Percentiles rank a stretch among this genome's conserved stretches.
phyloP scores from a whole-genome alignment of 2,113 vertebrate genomes.

The Sigmodon hispidus region DNA sequence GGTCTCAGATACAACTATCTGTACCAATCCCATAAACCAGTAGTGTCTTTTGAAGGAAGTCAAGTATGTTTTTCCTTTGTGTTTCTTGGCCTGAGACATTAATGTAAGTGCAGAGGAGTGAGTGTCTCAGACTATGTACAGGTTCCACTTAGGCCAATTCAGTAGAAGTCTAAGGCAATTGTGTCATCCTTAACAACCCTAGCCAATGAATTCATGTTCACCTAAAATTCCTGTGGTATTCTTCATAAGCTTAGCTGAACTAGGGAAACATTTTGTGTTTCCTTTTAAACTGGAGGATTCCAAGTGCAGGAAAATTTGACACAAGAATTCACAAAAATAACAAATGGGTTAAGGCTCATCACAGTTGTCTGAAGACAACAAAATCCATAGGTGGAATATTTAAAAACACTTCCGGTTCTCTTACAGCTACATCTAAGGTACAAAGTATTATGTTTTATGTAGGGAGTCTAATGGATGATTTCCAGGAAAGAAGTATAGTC shows the following conservation, averaged over 20 bases:
- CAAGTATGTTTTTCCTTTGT: slow-evolving; percentile 18
- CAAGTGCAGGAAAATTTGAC: neutral
- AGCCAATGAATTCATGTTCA: slow-evolving; percentile 1
- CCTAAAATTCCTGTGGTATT: neutral
- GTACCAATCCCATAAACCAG: neutral
- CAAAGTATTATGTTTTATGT: neutral
- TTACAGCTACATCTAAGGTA: neutral
- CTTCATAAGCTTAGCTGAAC: neutral
- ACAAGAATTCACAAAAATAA: neutral
- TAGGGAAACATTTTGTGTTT: neutral
- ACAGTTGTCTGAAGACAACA: neutral
- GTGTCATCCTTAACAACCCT: neutral
- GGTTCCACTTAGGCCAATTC: neutral
- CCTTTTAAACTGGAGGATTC: slow-evolving; percentile 12
- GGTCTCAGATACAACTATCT: neutral
- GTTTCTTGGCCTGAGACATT: slow-evolving; percentile 13
- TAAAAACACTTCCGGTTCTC: neutral
- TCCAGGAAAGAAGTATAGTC: neutral
- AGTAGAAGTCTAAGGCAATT: neutral
- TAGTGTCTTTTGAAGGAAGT: neutral
- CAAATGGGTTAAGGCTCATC: neutral
- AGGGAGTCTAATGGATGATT: neutral
- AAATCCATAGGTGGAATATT: neutral
- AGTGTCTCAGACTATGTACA: neutral
- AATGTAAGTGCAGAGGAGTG: neutral